Evolutionary conservation across 2,888 invertebrate species (phyloP).

Genomic region (Xiphydria camelus): DNA sequence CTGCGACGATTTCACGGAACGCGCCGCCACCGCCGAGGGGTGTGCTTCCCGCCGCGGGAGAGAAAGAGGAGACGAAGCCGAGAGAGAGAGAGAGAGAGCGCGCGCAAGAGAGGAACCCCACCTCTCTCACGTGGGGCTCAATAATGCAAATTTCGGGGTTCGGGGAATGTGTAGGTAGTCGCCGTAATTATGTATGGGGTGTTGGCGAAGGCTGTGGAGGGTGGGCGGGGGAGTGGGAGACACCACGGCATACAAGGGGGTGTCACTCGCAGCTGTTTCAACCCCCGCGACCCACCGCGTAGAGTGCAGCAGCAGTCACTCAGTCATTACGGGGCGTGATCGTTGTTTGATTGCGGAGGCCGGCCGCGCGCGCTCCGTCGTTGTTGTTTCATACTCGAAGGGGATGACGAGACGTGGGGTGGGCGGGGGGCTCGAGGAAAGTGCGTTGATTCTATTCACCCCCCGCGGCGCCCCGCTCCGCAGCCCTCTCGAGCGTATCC

Average conservation of each 20-base stretch:
- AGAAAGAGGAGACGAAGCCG: no score
- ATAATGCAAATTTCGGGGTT: conserved; percentile 40
- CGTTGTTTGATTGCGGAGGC: conserved; percentile 47
- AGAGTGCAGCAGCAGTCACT: conserved; percentile 37
- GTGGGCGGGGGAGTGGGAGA: conserved; percentile 4
- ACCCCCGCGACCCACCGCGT: conserved; percentile 28
- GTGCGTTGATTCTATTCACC: background rate
- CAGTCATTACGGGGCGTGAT: conserved; percentile 49
- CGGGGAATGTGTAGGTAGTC: conserved; percentile 20
- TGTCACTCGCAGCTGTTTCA: conserved; percentile 50
- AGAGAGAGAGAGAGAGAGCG: background rate
- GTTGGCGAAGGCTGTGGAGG: conserved; percentile 14
- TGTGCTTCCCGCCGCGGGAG: no score
- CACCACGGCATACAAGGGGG: conserved; percentile 31
- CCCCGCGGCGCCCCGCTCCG: no score
- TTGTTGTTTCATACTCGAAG: background rate
- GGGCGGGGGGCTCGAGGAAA: background rate
- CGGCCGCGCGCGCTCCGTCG: conserved; percentile 23
- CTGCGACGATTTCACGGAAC: conserved; percentile 18
- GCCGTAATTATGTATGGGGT: conserved; percentile 39
- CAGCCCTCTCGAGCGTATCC: no score
- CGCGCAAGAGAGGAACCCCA: background rate
- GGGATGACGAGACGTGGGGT: background rate
- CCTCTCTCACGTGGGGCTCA: conserved; percentile 22
- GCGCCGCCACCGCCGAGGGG: no score